Base-by-base conservation (phyloP, 2,797 vertebrate species). In the Acanthiza pusilla region DNA sequence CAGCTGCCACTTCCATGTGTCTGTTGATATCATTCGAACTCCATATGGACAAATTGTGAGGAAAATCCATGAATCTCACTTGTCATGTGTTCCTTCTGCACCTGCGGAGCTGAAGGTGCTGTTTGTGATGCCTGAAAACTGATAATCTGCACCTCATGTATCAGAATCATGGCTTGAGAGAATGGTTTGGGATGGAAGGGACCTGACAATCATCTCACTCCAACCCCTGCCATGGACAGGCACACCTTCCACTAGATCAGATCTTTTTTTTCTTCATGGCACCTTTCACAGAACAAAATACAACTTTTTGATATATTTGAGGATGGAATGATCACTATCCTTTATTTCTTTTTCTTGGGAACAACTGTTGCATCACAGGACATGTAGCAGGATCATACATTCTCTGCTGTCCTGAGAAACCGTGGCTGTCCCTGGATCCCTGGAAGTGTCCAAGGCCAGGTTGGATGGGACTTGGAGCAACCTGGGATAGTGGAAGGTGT, bases 381-480 rank as follows among this genome's bases (percentile, higher is more conserved):
- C 22, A 10, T 2, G 19, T 3, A 40, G 61, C 13, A 77, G 45
- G 26, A 26, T 47, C 51, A 10, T 5, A 22, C 32, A 48, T 34
- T 55, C 17, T 34, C 11, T 62, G 16, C 5, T 70, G 13, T 0
- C 27, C 23, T n/a, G 20, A 34, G 51, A 30, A 71, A 13, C 27
- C 45, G 25, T 51, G 65, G 38, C 23, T 83, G 45, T 5, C 4
- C 14, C n/a, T 65, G 62, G 30, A 63, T 58, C 29, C 38, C 21
- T 83, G 29, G n/a, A 26, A 89, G 25, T 11, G n/a, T 13, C 7
- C 50, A 26, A 7, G 43, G 16, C 32, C 43, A 70, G 20, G 38
- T 0, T 63, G 51, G 38, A 34, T 0, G 0, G 29, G 5, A 3
- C 13, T 58, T 45, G 51, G 50, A 83, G 14, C 4, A 13, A 1